Evolutionary conservation across 2,797 vertebrate genomes (phyloP), one percentile per base, ranked within the genome.

Genomic region (Oreochromis mossambicus): DNA sequence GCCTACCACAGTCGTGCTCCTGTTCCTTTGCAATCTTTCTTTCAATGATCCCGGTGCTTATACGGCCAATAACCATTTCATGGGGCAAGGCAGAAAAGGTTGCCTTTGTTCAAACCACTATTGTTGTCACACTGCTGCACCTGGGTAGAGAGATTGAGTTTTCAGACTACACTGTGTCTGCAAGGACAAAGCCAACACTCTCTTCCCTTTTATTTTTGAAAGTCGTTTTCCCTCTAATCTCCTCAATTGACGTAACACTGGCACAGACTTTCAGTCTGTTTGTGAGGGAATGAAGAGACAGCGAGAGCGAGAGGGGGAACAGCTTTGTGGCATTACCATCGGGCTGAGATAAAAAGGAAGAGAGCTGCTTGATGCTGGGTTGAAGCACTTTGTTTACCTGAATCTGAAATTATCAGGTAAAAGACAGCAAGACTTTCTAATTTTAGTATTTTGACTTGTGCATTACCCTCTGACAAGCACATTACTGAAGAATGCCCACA

Each of bases 161-260:
- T 95, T 94, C 89, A 94, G 86, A 87, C 85, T 82, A 89, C 87
- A 85, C 91, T 87, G 77, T 87, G 90, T 89, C 90, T 89, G 89
- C 95, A 95, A 96, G 95, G 95, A 96, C 95, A 95, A 95, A 94
- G 91, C 89, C 73, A 54, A 86, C 91, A 90, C 90, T 91, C 89
- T 86, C 83, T 88, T 88, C 81, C 82, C 83, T 93, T 92, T 94
- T 92, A 91, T 92, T 94, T 94, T 92, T 88, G 68, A 93, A 92
- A 91, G 87, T 91, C 29, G 46, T 90, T 91, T 92, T 91, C 81
- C 87, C 80, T 94, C 83, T 88, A 82, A 88, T 93, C 89, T 91
- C 76, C 77, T 87, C 85, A 87, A 82, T 90, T 91, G 86, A 88
- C 21, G 76, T 51, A 88, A 89, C 85, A 86, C 87, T 92, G 89